A percentile compares a stretch with the other conserved stretches of the same genome.
Evolutionary conservation across 1,140 invertebrate genomes (phyloP).

Genomic region (Brachionus paranguensis): DNA sequence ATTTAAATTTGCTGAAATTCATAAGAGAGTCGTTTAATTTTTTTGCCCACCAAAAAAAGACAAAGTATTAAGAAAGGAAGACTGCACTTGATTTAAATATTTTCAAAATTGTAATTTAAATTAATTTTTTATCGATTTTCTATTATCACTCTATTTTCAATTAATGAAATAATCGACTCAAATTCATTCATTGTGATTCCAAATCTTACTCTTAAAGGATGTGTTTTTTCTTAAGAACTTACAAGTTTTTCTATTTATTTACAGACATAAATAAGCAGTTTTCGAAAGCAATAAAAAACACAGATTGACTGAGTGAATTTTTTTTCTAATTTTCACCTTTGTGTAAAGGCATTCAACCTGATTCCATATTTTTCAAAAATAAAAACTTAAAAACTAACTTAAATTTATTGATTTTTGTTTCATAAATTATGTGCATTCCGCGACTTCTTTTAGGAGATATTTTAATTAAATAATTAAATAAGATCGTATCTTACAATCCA

Average conservation of each 20-base stretch:
- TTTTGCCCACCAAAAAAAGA: not conserved
- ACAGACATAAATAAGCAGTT: not conserved
- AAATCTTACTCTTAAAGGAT: not conserved
- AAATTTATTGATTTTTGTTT: not conserved
- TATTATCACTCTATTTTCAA: not conserved
- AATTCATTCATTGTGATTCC: not conserved
- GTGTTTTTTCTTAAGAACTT: not conserved
- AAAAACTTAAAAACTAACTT: not conserved
- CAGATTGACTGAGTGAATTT: not conserved
- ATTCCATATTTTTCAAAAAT: not conserved
- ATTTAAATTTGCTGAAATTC: not conserved
- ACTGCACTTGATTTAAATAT: conserved; percentile 1
- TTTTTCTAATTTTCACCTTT: not conserved
- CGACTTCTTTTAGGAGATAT: not conserved
- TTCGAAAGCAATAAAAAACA: not conserved
- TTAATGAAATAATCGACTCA: not conserved
- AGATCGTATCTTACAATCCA: not conserved
- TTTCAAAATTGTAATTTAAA: conserved; percentile 2
- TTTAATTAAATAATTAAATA: not conserved
- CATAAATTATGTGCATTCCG: not conserved
- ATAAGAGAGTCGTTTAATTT: not conserved
- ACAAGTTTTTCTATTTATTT: not conserved
- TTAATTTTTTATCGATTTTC: conserved; percentile 1
- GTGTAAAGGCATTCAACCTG: not conserved
- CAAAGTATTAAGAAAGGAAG: not conserved